A percentile compares a stretch with the other conserved stretches of the same genome.
phyloP scores from a whole-genome alignment of 2,113 vertebrate species.

The Okapia johnstoni region DNA sequence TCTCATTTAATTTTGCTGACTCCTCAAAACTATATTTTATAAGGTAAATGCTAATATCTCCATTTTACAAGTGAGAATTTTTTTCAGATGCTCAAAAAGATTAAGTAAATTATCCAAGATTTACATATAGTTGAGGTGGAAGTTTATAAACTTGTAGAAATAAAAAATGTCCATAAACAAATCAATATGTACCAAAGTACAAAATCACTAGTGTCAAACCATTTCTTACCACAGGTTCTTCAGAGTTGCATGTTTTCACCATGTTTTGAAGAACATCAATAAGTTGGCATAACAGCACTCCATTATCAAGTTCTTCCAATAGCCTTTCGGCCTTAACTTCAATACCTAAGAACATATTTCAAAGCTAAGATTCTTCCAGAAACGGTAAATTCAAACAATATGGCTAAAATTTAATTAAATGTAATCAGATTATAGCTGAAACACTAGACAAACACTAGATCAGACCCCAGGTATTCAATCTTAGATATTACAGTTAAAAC shows the following conservation, averaged over 20 bases:
- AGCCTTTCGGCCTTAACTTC: slow-evolving; percentile 89
- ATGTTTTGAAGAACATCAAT: slow-evolving; percentile 88
- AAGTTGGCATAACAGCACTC: slow-evolving; percentile 87
- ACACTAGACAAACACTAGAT: neutral
- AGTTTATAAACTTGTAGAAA: neutral
- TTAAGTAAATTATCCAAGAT: neutral
- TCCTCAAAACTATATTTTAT: neutral
- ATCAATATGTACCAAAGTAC: neutral
- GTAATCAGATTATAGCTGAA: neutral
- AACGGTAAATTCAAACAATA: slow-evolving; percentile 12
- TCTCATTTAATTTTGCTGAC: neutral
- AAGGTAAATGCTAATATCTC: neutral
- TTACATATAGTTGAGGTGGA: neutral
- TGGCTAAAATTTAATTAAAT: neutral
- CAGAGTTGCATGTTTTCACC: slow-evolving; percentile 81
- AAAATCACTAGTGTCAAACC: neutral
- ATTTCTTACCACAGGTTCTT: slow-evolving; percentile 84
- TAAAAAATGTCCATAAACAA: neutral
- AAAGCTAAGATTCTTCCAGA: slow-evolving; percentile 45
- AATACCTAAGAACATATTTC: slow-evolving; percentile 70
- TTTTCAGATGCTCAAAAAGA: neutral
- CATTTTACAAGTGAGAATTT: neutral
- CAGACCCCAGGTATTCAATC: neutral
- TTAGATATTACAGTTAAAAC: neutral
- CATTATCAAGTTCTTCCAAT: slow-evolving; percentile 86